A percentile compares a stretch with the other conserved stretches of the same genome.
Evolutionary conservation across 92 coral and sea anemone genomes (phyloP).

Genomic region (Umimayanthus kanabou): DNA sequence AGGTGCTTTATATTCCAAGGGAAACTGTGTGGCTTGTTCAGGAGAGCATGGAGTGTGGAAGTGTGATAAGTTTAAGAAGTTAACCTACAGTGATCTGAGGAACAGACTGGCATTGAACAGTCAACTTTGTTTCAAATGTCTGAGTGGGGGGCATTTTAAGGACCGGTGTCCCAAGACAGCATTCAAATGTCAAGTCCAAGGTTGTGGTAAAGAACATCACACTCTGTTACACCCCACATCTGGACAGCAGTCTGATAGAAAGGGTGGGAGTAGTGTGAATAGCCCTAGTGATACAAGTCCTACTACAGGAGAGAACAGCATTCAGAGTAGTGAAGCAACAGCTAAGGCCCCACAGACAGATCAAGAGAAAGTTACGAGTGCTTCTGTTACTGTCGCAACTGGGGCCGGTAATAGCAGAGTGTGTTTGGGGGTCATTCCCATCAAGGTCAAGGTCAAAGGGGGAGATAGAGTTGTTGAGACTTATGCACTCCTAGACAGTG

Average conservation of each 20-base stretch:
- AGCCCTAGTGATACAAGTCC: background rate
- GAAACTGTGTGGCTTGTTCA: constrained; percentile 28
- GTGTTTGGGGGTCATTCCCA: constrained; percentile 16
- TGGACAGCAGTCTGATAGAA: constrained; percentile 17
- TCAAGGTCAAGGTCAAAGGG: background rate
- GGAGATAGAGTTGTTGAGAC: constrained; percentile 9
- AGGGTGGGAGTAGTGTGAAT: background rate
- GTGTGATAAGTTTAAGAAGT: constrained; percentile 34
- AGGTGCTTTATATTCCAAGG: background rate
- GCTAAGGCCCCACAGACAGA: constrained; percentile 1
- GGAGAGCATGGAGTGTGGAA: constrained; percentile 50
- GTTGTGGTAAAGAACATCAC: background rate
- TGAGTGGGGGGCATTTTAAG: constrained; percentile 30
- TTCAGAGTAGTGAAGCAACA: background rate
- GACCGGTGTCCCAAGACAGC: background rate
- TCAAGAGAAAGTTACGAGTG: constrained; percentile 20
- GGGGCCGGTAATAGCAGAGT: constrained; percentile 14
- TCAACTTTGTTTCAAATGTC: constrained; percentile 37
- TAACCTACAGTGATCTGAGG: constrained; percentile 29
- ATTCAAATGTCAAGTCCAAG: constrained; percentile 4
- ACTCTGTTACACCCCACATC: background rate
- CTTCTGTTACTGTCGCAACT: constrained; percentile 14
- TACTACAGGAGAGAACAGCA: background rate
- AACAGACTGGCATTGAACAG: constrained; percentile 13
- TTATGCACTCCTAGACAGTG: constrained; percentile 57